Evolutionary conservation across 2,113 vertebrate genomes (phyloP), one percentile per base, ranked within the genome.

Genomic region (Lophochroa leadbeateri): DNA sequence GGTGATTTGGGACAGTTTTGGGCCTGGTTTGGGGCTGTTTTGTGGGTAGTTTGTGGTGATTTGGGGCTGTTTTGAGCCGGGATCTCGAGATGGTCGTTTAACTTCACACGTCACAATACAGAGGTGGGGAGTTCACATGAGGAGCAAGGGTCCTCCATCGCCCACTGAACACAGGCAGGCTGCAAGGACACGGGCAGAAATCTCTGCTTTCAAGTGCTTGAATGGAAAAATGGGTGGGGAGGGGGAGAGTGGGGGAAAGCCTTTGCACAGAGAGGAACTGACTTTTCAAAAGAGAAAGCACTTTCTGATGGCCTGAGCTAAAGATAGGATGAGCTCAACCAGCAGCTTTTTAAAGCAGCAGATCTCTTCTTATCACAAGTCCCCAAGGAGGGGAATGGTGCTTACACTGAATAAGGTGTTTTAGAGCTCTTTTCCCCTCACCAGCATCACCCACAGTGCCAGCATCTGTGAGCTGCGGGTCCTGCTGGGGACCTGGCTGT

Each of bases 381-480:
- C 50, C 58, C 39, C 0, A 1, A 64, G 82, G 64, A 57, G 10
- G 33, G 53, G 61, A 76, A 1, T 43, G 11, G 35, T 1, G 3
- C 69, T 82, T 44, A 6, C 46, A 33, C 16, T 1, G 1, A 55
- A 67, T 0, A 18, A 0, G 2, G 88, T 2, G 1, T 6, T 81
- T 29, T 43, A 2, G 90, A 90, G 52, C 65, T 79, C 43, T 61
- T 61, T 41, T 47, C 60, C 76, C 15, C 23, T 7, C 70, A 5
- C 78, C 2, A 21, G 84, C 55, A 69, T 55, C 46, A 12, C 49
- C 37, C 31, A 1, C n/a, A 10, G 64, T 17, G 17, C 33, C 65
- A 37, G 50, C 21, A 29, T 15, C 3, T 0, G 7, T 0, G 2
- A 67, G 53, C 1, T 0, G 0, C 39, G 0, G 1, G 1, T 25